These are phyloP conservation scores for Uromys caudimaculatus DNA, from an alignment of 2,797 vertebrate genomes.

Conservation along the genomic window DNA sequence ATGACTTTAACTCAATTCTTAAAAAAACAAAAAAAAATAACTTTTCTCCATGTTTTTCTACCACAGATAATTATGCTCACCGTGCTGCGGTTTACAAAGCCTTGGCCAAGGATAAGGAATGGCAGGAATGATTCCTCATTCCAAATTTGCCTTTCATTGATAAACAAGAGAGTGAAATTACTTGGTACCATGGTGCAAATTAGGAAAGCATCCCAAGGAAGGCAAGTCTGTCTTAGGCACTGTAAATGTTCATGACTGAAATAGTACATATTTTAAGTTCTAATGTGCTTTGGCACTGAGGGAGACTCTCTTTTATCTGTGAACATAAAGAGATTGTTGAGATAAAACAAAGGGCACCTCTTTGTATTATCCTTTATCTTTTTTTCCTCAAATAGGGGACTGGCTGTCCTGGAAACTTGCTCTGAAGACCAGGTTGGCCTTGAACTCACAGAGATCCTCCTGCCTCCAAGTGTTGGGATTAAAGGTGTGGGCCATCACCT, in stretches of 20 bases:
- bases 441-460: neutral
- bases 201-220: constrained; percentile 90
- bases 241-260: neutral
- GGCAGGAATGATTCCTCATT: constrained; percentile 92
- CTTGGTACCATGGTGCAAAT: constrained; percentile 93
- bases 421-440: neutral
- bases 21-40: neutral
- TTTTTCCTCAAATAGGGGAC: neutral
- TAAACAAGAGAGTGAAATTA: constrained; percentile 92
- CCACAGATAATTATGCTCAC: constrained; percentile 92
- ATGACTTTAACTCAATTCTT: constrained; percentile 25
- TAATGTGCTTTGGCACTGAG: neutral
- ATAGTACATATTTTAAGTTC: neutral
- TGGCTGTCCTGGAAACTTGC: neutral
- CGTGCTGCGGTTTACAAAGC: constrained; percentile 90
- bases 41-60: constrained; percentile 16
- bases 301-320: neutral
- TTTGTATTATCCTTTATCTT: neutral
- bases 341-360: neutral
- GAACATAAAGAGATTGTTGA: constrained; percentile 3
- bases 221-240: constrained; percentile 85
- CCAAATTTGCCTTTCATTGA: constrained; percentile 89
- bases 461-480: neutral
- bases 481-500: neutral
- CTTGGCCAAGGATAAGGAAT: constrained; percentile 90